Base-by-base conservation (phyloP, 2,888 invertebrate genomes). In the Lochmaea crataegi region DNA sequence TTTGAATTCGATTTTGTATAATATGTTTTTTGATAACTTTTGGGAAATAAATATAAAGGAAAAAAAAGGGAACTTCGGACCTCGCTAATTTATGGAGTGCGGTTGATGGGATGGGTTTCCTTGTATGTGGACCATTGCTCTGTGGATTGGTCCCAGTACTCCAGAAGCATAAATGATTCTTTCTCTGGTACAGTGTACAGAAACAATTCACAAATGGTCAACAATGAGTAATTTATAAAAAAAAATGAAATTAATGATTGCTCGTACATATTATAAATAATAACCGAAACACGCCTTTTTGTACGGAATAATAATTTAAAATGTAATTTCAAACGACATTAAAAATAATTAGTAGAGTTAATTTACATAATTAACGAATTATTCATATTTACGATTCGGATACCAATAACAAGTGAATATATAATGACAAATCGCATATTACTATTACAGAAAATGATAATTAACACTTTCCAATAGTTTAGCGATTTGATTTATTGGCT, bases 401-500 rank as follows among this genome's bases (percentile, higher is more conserved):
- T 65, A 68, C 69, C 64, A 41, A 68, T 61, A 63, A 64, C 69
- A 68, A 38, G 42, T 65, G 74, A 65, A 71, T 71, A 74, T 69
- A 65, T 74, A 71, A 74, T 75, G 66, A 69, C 67, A 75, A 74
- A 61, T 67, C 67, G 71, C 75, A 72, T 66, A 73, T 72, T 69
- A 75, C 65, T 69, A 75, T 70, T 68, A 64, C 71, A 70, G 75
- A 73, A 74, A 72, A 75, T 68, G 65, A 75, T 77, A 73, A 77
- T 77, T 75, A 76, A 72, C 77, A 71, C 75, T 75, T 77, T 75
- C 75, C 77, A 75, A 77, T 77, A 75, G 73, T 76, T 76, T 71
- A 70, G 60, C 58, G 58, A 60, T 67, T 61, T 77, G 77, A 77
- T 77, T 77, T 77, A 77, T 77, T 16, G 74, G 32, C 69, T 63